These are phyloP conservation scores for Podarcis raffonei DNA, from an alignment of 2,113 vertebrate species.

Conservation along the genomic window DNA sequence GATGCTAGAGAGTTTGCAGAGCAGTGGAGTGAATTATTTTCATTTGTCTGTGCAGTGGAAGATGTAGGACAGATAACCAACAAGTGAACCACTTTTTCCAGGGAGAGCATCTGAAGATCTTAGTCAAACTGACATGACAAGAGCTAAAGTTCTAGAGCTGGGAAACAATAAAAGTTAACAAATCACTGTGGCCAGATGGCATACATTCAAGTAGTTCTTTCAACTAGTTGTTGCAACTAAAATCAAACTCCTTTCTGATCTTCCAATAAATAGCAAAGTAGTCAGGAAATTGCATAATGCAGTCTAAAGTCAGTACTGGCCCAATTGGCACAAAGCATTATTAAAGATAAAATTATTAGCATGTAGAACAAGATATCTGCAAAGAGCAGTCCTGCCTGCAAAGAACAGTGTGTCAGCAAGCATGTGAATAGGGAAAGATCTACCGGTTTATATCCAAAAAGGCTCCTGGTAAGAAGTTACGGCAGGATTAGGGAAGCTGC, in stretches of 20 bases:
- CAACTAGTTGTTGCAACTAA: not conserved
- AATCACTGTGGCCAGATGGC: not conserved
- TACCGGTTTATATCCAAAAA: too few species aligned
- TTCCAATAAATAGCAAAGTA: not conserved
- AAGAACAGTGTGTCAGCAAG: too few species aligned
- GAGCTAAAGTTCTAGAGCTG: not conserved
- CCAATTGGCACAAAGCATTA: not conserved
- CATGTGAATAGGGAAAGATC: too few species aligned
- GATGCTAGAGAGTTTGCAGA: too few species aligned
- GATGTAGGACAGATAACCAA: too few species aligned
- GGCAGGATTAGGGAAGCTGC: too few species aligned
- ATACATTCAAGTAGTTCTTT: not conserved
- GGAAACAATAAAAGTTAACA: not conserved
- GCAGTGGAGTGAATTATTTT: too few species aligned
- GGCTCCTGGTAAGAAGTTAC: too few species aligned
- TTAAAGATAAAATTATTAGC: not conserved
- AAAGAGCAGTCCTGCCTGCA: not conserved
- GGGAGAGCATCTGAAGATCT: too few species aligned
- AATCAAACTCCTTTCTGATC: not conserved
- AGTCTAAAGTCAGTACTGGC: not conserved
- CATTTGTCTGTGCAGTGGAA: too few species aligned
- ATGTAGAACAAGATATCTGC: not conserved
- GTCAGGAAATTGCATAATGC: not conserved
- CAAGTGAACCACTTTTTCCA: too few species aligned
- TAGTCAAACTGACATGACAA: too few species aligned